These are phyloP conservation scores for Zygothrica quintamaculata DNA, from an alignment of 2,888 invertebrate genomes.

Conservation along the genomic window DNA sequence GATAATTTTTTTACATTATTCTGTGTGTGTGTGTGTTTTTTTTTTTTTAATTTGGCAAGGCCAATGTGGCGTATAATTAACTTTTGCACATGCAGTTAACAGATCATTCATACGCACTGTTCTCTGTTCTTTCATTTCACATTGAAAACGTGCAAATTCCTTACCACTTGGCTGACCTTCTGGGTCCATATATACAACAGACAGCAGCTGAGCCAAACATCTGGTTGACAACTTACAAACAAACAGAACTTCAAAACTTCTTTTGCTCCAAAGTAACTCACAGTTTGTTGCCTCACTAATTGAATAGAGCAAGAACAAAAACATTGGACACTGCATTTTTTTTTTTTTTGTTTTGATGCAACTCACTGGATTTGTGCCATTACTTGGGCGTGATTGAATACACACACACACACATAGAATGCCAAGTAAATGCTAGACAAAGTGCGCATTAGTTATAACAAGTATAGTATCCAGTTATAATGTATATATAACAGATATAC, in stretches of 20 bases:
- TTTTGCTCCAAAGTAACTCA: slow-evolving; percentile 23
- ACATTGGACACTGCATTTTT: slow-evolving; percentile 44
- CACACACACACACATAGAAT: slow-evolving; percentile 13
- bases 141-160: slow-evolving; percentile 47
- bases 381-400: slow-evolving; percentile 47
- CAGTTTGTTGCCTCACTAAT: slow-evolving; percentile 34
- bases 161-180: slow-evolving; percentile 71
- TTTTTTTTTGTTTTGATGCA: no score
- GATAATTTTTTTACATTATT: no score
- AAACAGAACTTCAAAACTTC: no score
- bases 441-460: no score
- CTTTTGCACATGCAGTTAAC: slow-evolving; percentile 21
- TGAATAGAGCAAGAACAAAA: slow-evolving; percentile 44
- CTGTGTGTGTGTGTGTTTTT: no score
- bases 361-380: slow-evolving; percentile 22
- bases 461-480: no score
- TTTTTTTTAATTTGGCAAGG: slow-evolving; percentile 62
- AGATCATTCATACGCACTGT: slow-evolving; percentile 58
- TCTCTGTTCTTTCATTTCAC: slow-evolving; percentile 10
- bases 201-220: slow-evolving; percentile 10
- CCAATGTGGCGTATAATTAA: slow-evolving; percentile 59
- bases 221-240: slow-evolving; percentile 14
- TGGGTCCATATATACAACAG: slow-evolving; percentile 29
- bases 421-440: no score
- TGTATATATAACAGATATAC: no score